phyloP scores from a whole-genome alignment of 2,888 invertebrate genomes.

The Chloroclystis v-ata region DNA sequence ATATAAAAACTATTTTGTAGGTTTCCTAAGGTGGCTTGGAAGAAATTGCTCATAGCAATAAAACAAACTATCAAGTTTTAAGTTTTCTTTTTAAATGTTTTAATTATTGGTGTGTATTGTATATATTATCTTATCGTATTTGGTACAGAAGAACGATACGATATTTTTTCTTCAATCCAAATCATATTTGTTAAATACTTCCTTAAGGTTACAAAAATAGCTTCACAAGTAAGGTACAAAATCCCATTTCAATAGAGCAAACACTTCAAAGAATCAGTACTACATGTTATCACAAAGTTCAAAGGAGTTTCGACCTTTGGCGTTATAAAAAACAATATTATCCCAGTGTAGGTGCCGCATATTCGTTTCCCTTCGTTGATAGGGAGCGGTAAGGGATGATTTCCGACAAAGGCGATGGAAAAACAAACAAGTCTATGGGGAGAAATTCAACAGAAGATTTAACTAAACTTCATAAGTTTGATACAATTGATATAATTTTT shows the following conservation, averaged over 20 bases:
- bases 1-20: too few species aligned
- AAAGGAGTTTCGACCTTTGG: constrained; percentile 37
- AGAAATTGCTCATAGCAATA: too few species aligned
- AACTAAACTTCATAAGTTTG: too few species aligned
- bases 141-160: too few species aligned
- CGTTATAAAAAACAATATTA: constrained; percentile 46
- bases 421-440: constrained; percentile 8
- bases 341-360: constrained; percentile 44
- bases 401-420: constrained; percentile 31
- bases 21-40: too few species aligned
- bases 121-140: too few species aligned
- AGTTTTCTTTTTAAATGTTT: too few species aligned
- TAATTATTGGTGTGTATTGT: too few species aligned
- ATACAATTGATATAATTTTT: too few species aligned
- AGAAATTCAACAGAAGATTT: not conserved
- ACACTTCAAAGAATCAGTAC: constrained; percentile 19
- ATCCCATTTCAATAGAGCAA: constrained; percentile 8
- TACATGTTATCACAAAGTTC: constrained; percentile 26
- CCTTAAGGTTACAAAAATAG: not conserved
- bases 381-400: constrained; percentile 31
- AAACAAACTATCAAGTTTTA: too few species aligned
- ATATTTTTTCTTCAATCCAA: too few species aligned
- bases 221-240: constrained; percentile 4
- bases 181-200: not conserved
- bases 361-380: constrained; percentile 42